Percentiles rank a stretch among this genome's conserved stretches.
phyloP scores from a whole-genome alignment of 1,140 invertebrate genomes.

The Ceratosolen solmsi region DNA sequence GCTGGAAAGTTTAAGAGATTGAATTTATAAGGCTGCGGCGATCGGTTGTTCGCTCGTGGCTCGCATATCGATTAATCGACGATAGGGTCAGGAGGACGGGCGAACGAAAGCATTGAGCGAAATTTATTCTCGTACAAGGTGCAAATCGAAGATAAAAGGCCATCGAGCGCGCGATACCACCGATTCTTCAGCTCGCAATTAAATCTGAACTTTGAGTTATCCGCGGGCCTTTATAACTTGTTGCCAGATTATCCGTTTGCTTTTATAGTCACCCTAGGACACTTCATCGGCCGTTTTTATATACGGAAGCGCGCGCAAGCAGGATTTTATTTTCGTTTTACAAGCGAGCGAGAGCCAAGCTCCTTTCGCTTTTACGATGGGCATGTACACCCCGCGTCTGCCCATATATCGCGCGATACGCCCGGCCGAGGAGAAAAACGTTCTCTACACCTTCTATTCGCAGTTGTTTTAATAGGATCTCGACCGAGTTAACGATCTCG shows the following conservation, averaged over 20 bases:
- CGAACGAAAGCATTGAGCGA: background rate
- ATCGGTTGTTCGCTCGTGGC: background rate
- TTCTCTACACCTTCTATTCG: constrained; percentile 35
- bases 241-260: constrained; percentile 42
- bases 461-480: constrained; percentile 46
- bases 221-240: constrained; percentile 37
- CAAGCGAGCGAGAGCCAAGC: constrained; percentile 30
- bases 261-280: constrained; percentile 28
- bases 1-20: background rate
- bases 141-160: background rate
- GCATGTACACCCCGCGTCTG: constrained; percentile 12
- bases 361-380: constrained; percentile 39
- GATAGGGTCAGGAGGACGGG: too few relatives aligned
- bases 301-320: constrained; percentile 29
- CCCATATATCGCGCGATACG: constrained; percentile 31
- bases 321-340: constrained; percentile 48
- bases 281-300: constrained; percentile 31
- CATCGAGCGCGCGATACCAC: too few relatives aligned
- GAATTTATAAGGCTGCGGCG: background rate
- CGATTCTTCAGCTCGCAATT: background rate
- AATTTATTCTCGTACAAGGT: background rate
- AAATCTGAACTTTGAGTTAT: constrained; percentile 36
- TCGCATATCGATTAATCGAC: background rate
- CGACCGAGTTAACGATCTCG: constrained; percentile 42
- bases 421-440: constrained; percentile 30